These are phyloP conservation scores for Drosophila hawaiiensis DNA, from an alignment of 2,888 invertebrate genomes.

Conservation along the genomic window DNA sequence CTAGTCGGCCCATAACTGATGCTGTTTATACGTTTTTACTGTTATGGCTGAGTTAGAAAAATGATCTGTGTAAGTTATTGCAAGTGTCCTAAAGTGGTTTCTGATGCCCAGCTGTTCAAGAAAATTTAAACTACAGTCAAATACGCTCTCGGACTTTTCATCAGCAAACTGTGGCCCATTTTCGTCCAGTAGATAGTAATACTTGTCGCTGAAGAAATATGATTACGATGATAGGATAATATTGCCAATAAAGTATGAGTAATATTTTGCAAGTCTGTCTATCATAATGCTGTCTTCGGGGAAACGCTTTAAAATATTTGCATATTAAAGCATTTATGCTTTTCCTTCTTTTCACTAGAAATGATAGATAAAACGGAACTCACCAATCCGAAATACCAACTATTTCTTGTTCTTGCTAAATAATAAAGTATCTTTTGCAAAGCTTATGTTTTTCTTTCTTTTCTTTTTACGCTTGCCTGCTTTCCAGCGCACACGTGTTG, in stretches of 20 bases:
- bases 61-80: constrained; percentile 67
- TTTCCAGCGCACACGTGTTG: constrained; percentile 29
- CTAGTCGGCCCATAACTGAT: constrained; percentile 17
- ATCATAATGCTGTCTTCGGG: neutral
- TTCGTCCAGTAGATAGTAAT: neutral
- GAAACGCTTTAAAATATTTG: neutral
- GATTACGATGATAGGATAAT: neutral
- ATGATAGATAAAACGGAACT: neutral
- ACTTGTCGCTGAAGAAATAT: neutral
- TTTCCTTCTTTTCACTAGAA: too few species aligned
- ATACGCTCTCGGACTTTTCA: neutral
- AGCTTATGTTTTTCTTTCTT: constrained; percentile 2
- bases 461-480: constrained; percentile 1
- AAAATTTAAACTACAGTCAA: constrained; percentile 22
- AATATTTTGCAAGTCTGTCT: neutral
- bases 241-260: neutral
- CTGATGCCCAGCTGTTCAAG: constrained; percentile 22
- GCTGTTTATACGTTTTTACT: constrained; percentile 7
- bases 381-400: neutral
- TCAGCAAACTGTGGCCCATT: neutral
- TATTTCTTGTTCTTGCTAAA: neutral
- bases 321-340: too few species aligned
- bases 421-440: constrained; percentile 1
- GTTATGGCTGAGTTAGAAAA: constrained; percentile 45
- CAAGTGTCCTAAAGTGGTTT: constrained; percentile 45